Base-by-base conservation (phyloP, 2,797 vertebrate genomes). In the Serranus cabrilla region DNA sequence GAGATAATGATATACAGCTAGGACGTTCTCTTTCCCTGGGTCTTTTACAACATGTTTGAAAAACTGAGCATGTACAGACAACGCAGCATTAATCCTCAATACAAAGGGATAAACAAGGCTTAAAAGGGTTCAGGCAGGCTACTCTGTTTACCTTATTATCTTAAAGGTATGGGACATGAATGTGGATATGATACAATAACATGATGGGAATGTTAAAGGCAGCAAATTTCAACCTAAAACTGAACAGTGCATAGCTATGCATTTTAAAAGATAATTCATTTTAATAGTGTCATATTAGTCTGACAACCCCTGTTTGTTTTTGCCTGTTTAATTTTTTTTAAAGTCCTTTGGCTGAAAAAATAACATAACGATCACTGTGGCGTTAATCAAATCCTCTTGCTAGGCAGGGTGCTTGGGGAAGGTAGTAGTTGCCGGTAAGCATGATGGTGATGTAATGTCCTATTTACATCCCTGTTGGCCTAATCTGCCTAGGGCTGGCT, bases 371-470 rank as follows among this genome's bases (percentile, higher is more conserved):
- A 71, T 52, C 45, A 61, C 23, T 61, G 2, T 63, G 20, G 64
- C 11, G 16, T 78, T 50, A 80, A 42, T 81, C 50, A 71, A 76
- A 87, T 88, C 82, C 86, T 81, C 66, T 80, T 83, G 72, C 42
- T 58, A 56, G 74, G 74, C 67, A 75, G 42, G 68, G 61, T 46
- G 62, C 69, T 71, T 43, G 55, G 79, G 74, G 71, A 85, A 57
- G 46, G 76, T 42, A 71, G 78, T 83, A 69, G 58, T 71, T 86
- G 74, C 64, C 51, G 55, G 74, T 91, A 84, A 93, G 87, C 71
- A 18, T 80, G 80, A 87, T 34, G 39, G 69, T 93, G 89, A 93
- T 88, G 76, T 91, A 91, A 94, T 78, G 85, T 86, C 88, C 91
- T 94, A 89, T 93, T 92, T 93, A 78, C 79, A 89, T 93, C 91